Evolutionary conservation across 2,113 vertebrate species (phyloP).

Genomic region (Oceanodroma tethys): DNA sequence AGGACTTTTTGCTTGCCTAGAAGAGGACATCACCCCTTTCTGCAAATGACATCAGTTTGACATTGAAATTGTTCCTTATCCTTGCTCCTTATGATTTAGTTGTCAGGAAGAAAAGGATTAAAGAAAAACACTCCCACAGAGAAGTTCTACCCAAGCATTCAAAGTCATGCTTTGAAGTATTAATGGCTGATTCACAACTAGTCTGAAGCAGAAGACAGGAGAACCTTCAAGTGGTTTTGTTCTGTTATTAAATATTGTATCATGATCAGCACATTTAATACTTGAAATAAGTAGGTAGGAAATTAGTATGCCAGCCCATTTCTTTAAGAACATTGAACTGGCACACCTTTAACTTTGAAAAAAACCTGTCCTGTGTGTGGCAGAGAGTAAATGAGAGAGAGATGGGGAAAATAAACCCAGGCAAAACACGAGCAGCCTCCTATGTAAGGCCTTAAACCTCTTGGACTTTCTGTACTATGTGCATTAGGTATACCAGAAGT

Average conservation of each 20-base stretch:
- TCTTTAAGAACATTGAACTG: neutral
- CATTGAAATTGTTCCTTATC: neutral
- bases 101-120: neutral
- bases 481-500: neutral
- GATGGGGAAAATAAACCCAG: accelerated
- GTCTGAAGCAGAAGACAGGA: neutral
- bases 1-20: neutral
- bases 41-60: neutral
- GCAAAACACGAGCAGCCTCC: neutral
- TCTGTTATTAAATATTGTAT: neutral
- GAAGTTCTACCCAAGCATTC: neutral
- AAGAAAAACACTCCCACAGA: neutral
- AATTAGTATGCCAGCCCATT: neutral
- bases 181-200: neutral
- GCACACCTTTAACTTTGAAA: neutral
- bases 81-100: neutral
- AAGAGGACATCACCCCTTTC: neutral
- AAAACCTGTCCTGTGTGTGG: neutral
- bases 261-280: neutral
- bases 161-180: neutral
- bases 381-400: neutral
- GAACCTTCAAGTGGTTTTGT: neutral
- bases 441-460: neutral
- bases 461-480: neutral
- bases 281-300: neutral